Conservation (phyloP, 2,888 invertebrate genomes). For the Hypomecis atomaria region DNA sequence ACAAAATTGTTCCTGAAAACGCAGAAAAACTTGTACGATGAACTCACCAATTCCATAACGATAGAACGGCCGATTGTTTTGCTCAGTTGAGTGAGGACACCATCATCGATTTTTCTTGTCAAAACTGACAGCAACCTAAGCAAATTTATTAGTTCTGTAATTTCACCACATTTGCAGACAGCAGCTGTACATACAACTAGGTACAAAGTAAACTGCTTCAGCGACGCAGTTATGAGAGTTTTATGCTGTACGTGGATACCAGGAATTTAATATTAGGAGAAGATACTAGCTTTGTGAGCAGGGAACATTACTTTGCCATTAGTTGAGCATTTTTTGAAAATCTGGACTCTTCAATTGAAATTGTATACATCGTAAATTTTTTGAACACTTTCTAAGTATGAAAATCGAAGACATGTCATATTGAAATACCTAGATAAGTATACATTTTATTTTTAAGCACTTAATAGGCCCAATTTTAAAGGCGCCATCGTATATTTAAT, state of each 20-base stretch:
- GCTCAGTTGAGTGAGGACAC: not conserved
- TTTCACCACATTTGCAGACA: not conserved
- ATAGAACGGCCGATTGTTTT: not conserved
- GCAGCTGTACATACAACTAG: not conserved
- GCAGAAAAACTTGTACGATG: conserved; percentile 12
- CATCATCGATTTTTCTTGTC: not conserved
- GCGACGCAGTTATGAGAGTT: conserved; percentile 21
- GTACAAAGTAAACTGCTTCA: conserved; percentile 15
- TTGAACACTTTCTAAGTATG: too few relatives aligned
- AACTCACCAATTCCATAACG: not conserved
- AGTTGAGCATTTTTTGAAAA: too few relatives aligned
- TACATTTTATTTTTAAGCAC: too few relatives aligned
- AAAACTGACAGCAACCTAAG: not conserved
- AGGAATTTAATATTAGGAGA: conserved; percentile 5
- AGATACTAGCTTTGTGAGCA: not conserved
- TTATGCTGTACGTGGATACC: conserved; percentile 1
- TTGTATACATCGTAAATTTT: too few relatives aligned
- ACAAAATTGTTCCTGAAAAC: conserved; percentile 15
- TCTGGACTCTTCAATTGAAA: too few relatives aligned
- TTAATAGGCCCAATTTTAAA: too few relatives aligned
- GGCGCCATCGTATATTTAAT: too few relatives aligned
- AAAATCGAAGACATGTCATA: too few relatives aligned
- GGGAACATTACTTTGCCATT: too few relatives aligned
- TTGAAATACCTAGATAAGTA: too few relatives aligned
- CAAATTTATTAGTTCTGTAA: not conserved